Evolutionary conservation across 2,113 vertebrate species (phyloP), one percentile per base, ranked within the genome.

Genomic region (Ailurus styani): DNA sequence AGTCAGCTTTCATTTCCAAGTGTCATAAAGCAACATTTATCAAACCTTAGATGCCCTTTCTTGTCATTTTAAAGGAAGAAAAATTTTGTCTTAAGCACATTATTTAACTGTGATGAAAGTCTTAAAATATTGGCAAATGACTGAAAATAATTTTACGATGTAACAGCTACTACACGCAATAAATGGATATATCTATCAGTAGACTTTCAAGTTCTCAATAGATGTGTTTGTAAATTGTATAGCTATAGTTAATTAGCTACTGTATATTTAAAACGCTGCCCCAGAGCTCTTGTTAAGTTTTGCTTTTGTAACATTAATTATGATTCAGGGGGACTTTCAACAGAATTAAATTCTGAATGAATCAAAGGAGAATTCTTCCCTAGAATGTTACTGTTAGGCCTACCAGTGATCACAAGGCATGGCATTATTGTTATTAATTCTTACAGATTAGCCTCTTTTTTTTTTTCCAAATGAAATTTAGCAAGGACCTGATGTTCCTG

Each of bases 21-120:
- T 79, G 15, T 97, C 87, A 73, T 72, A 70, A 96, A 91, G 42
- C 55, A 91, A 42, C 83, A 98, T 75, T 88, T 77, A 79, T 87
- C 50, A 95, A 47, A 93, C 29, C 17, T 90, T 75, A 81, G 81
- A 64, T 75, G 31, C 54, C 40, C 14, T 89, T 83, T 89, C 40
- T 82, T 96, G 18, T 96, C 68, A 81, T 92, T 77, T 85, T 55
- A 93, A 95, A 93, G 37, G 54, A 82, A 86, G 50, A 91, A 45
- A 68, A 91, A 89, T 6, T 82, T 75, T 93, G 13, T 86, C 3
- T 86, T 87, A 90, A 84, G 47, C 34, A 87, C 25, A 86, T 90
- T 52, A 90, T 54, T 93, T 95, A 94, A 93, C 50, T 83, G 29
- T 75, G 95, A 73, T 95, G 40, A 57, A 95, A 90, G 23, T 68